phyloP scores from a whole-genome alignment of 2,113 vertebrate genomes.

The Corythaixoides concolor region DNA sequence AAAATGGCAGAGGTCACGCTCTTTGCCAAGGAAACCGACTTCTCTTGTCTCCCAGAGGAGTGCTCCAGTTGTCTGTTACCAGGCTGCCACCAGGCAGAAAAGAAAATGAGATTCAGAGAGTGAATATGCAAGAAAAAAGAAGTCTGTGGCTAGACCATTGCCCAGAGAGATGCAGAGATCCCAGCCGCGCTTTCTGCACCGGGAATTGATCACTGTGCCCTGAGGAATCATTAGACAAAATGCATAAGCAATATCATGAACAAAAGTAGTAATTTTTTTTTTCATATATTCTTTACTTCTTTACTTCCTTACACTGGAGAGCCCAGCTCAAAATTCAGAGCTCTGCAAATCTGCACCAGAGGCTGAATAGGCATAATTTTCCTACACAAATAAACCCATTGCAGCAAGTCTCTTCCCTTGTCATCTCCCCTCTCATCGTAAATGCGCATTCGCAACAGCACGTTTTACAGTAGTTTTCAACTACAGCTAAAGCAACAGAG shows the following conservation, averaged over 20 bases:
- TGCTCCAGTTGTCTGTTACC: conserved; percentile 33
- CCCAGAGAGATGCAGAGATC: background rate
- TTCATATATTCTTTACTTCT: background rate
- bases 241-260: background rate
- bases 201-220: background rate
- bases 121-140: background rate
- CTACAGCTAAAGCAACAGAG: background rate
- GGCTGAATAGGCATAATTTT: background rate
- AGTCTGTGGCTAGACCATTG: background rate
- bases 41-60: conserved; percentile 35
- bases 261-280: background rate
- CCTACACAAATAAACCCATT: background rate
- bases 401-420: background rate
- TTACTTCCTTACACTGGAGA: background rate
- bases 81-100: conserved; percentile 35
- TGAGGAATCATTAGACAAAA: background rate
- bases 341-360: background rate
- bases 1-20: conserved; percentile 47
- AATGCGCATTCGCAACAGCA: background rate
- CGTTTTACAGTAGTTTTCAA: background rate
- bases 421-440: background rate
- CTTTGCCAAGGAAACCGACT: conserved; percentile 22
- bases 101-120: conserved; percentile 19
- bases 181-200: background rate
- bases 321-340: background rate